Evolutionary conservation across 2,888 invertebrate species (phyloP), one percentile per base, ranked within the genome.

Genomic region (Lymantria monacha): DNA sequence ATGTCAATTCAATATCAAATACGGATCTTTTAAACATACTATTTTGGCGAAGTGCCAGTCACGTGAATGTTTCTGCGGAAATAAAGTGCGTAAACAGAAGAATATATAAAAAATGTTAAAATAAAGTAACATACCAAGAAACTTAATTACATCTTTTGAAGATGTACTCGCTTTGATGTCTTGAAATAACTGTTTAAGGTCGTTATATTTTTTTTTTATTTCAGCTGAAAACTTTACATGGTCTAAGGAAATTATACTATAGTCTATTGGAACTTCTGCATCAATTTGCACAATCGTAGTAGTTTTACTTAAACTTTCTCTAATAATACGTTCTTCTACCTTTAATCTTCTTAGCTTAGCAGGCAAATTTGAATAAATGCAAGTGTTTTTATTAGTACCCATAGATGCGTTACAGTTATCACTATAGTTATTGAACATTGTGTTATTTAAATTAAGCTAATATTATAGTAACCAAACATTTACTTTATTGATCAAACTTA

Each of bases 271-370:
- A 38, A 40, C 14, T 9, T 36, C 14, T 9, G 9, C 36, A n/a
- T 52, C 42, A 9, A 13, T 38, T 36, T 55, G 47, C 7, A 31
- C 37, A 2, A 8, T 13, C 2, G 49, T 14, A n/a, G 41, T 31
- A 51, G 59, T 53, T 50, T 56, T 54, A 40, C 59, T 56, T 15
- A 53, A 43, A 44, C 48, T 67, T 52, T 83, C 77, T 30, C 69
- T 40, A 14, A 86, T 62, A 46, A 87, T 53, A 57, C 67, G 74
- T 77, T 89, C 88, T 66, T 89, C 86, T 58, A 90, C 85, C 77
- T 83, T 85, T 37, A 90, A 63, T 56, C 87, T 70, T 61, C 82
- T 76, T 45, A 87, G 48, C 68, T 79, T 83, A 9, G 83, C 80
- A 12, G 59, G 38, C 8, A 76, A 50, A 59, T 59, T 70, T 37